These are phyloP conservation scores for Atethmia centrago DNA, from an alignment of 2,888 invertebrate genomes.

Conservation along the genomic window DNA sequence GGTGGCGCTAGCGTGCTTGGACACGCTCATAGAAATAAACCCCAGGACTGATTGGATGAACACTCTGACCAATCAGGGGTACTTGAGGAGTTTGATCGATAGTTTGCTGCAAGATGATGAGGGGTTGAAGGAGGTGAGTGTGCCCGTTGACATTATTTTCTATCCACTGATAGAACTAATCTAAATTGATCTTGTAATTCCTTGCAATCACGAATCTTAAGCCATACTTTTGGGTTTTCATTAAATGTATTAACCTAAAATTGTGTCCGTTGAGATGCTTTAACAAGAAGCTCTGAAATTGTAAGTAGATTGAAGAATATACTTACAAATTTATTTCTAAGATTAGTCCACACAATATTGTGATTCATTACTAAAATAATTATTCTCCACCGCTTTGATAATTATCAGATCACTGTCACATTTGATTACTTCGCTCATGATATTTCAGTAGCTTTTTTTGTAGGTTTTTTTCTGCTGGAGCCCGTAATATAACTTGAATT, in stretches of 20 bases:
- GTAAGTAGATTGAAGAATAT: background rate
- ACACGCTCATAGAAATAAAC: conserved; percentile 94
- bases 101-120: conserved; percentile 94
- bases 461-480: background rate
- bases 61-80: conserved; percentile 90
- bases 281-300: background rate
- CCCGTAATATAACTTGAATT: background rate
- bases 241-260: background rate
- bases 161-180: background rate
- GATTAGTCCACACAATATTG: background rate
- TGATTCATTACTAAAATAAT: background rate
- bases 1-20: conserved; percentile 95
- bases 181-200: background rate
- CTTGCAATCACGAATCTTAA: background rate
- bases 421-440: background rate
- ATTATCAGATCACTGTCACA: background rate
- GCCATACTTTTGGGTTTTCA: too few species aligned
- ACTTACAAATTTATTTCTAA: background rate
- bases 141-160: background rate
- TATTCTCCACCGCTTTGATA: too few species aligned
- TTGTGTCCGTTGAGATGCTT: background rate
- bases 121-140: conserved; percentile 89
- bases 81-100: conserved; percentile 95
- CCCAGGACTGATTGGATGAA: conserved; percentile 91
- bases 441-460: background rate